Conservation (phyloP, 2,113 vertebrate genomes). For the human region DNA sequence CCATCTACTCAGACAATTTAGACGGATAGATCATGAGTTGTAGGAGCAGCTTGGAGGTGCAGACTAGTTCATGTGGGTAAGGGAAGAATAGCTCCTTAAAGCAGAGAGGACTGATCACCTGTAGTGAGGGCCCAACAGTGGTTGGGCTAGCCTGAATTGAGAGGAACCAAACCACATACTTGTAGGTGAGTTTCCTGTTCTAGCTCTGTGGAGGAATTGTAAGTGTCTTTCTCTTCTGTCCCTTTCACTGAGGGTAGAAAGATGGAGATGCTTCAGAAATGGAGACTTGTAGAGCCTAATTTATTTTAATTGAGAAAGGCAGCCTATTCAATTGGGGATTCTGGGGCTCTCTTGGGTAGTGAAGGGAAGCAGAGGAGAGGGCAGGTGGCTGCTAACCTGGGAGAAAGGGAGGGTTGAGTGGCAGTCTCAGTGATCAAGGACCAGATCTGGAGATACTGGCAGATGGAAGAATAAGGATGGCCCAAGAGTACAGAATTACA, state of each 20-base stretch:
- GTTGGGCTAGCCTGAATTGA: neutral
- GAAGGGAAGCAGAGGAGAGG: neutral
- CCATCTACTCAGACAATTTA: neutral
- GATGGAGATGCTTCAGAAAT: neutral
- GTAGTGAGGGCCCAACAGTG: neutral
- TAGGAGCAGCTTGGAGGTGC: neutral
- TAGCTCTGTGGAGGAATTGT: neutral
- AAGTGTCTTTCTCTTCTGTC: neutral
- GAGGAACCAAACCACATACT: neutral
- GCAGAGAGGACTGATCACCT: neutral
- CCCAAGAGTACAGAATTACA: neutral
- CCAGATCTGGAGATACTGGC: neutral
- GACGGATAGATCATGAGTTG: neutral
- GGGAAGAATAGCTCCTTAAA: neutral
- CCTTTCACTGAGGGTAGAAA: neutral
- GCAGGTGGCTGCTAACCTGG: neutral
- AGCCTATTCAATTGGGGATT: neutral
- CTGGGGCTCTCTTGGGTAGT: neutral
- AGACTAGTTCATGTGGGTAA: neutral
- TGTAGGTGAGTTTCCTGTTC: neutral
- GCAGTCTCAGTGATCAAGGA: neutral
- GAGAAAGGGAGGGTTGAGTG: neutral
- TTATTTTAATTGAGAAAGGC: neutral
- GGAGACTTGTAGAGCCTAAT: neutral
- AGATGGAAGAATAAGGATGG: neutral